Evolutionary conservation across 1,140 invertebrate species (phyloP).

Genomic region (Drosophila guanche): DNA sequence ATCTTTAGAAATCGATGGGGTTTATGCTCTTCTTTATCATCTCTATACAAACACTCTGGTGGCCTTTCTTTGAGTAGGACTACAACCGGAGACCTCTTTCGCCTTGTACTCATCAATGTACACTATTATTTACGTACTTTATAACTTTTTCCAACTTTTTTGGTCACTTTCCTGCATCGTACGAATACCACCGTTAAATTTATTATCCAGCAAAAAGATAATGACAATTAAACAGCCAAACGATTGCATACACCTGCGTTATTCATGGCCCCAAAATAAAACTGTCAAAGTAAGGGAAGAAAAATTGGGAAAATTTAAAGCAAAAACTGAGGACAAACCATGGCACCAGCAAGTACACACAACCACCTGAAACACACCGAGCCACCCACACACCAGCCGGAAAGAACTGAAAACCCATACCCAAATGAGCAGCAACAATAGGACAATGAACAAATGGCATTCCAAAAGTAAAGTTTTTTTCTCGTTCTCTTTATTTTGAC

Average conservation of each 20-base stretch:
- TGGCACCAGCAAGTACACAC: neutral
- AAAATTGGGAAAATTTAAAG: constrained; percentile 24
- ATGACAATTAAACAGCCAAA: constrained; percentile 29
- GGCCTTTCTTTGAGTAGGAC: too few relatives aligned
- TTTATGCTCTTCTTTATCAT: too few relatives aligned
- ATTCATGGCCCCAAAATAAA: constrained; percentile 40
- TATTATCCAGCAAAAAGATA: neutral
- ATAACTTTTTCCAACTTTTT: too few relatives aligned
- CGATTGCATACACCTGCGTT: constrained; percentile 16
- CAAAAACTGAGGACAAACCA: neutral
- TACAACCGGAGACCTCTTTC: too few relatives aligned
- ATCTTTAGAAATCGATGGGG: too few relatives aligned
- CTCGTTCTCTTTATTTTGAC: constrained; percentile 17
- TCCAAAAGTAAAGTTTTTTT: constrained; percentile 54
- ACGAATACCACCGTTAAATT: too few relatives aligned
- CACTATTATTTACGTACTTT: too few relatives aligned
- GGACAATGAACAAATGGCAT: constrained; percentile 48
- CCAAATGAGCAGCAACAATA: constrained; percentile 18
- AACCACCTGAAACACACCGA: neutral
- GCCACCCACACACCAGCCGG: neutral
- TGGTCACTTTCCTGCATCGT: too few relatives aligned
- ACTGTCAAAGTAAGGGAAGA: constrained; percentile 48
- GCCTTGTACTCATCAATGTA: too few relatives aligned
- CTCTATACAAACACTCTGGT: too few relatives aligned
- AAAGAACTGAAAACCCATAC: constrained; percentile 4